Evolutionary conservation across 1,140 invertebrate genomes (phyloP).

Genomic region (Euborellia annulipes): DNA sequence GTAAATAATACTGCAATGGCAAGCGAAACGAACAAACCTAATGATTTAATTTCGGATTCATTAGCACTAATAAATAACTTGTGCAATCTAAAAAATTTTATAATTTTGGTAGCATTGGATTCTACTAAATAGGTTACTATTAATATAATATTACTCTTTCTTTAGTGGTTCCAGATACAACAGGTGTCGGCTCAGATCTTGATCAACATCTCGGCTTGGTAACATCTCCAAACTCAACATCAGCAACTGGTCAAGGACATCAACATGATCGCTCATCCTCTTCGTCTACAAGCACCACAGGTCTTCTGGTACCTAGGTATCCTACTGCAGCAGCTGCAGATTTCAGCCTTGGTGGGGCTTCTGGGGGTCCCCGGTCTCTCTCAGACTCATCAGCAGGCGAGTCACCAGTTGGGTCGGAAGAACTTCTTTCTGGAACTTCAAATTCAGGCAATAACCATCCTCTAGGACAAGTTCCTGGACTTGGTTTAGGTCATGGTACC

Average conservation of each 20-base stretch:
- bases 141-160: no score
- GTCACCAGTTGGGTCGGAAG: constrained; percentile 50
- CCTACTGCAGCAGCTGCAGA: constrained; percentile 28
- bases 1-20: no score
- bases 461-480: neutral
- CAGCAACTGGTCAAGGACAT: constrained; percentile 19
- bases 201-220: constrained; percentile 58
- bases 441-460: neutral
- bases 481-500: neutral
- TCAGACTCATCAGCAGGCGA: constrained; percentile 68
- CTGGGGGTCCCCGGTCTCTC: constrained; percentile 41
- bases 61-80: no score
- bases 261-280: no score
- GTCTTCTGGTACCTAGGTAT: constrained; percentile 38
- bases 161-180: constrained; percentile 53
- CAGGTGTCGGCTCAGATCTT: constrained; percentile 46
- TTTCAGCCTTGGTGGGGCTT: constrained; percentile 29
- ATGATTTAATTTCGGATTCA: no score
- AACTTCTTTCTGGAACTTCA: constrained; percentile 44
- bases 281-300: neutral
- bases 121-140: no score
- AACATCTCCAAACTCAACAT: constrained; percentile 28
- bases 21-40: no score
- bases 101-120: no score
- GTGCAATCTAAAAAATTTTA: no score